Evolutionary conservation across 2,797 vertebrate genomes (phyloP).

Genomic region (Carapus acus): DNA sequence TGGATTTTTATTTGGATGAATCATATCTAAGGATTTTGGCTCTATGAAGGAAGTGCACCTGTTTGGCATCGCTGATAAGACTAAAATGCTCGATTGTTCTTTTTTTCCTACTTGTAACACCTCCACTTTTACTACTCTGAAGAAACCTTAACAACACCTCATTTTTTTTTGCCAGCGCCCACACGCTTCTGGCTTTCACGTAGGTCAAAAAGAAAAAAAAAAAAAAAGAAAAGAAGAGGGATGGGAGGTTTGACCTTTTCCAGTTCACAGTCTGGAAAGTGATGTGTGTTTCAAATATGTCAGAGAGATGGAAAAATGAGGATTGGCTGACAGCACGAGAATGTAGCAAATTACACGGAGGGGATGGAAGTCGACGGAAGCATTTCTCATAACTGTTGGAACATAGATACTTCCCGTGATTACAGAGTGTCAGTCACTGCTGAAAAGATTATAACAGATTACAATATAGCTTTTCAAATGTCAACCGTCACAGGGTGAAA

Average conservation of each 20-base stretch:
- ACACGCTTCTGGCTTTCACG: conserved; percentile 49
- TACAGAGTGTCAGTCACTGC: conserved; percentile 65
- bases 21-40: too few relatives aligned
- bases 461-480: conserved; percentile 55
- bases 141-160: conserved; percentile 41
- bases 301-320: conserved; percentile 43
- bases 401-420: conserved; percentile 63
- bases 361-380: conserved; percentile 33
- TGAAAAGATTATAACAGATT: conserved; percentile 60
- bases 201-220: conserved; percentile 50
- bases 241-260: conserved; percentile 70
- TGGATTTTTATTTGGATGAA: too few relatives aligned
- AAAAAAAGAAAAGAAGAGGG: conserved; percentile 47
- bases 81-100: too few relatives aligned
- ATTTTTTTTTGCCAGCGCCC: conserved; percentile 41
- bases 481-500: conserved; percentile 33
- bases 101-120: conserved; percentile 14
- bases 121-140: conserved; percentile 40
- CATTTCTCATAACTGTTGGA: conserved; percentile 40
- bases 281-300: conserved; percentile 67
- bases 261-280: conserved; percentile 59
- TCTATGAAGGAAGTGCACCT: too few relatives aligned
- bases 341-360: conserved; percentile 46
- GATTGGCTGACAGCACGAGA: conserved; percentile 24
- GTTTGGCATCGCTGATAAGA: too few relatives aligned